A percentile compares a stretch with the other conserved stretches of the same genome.
phyloP scores from a whole-genome alignment of 2,888 invertebrate species.

The Ceramica pisi region DNA sequence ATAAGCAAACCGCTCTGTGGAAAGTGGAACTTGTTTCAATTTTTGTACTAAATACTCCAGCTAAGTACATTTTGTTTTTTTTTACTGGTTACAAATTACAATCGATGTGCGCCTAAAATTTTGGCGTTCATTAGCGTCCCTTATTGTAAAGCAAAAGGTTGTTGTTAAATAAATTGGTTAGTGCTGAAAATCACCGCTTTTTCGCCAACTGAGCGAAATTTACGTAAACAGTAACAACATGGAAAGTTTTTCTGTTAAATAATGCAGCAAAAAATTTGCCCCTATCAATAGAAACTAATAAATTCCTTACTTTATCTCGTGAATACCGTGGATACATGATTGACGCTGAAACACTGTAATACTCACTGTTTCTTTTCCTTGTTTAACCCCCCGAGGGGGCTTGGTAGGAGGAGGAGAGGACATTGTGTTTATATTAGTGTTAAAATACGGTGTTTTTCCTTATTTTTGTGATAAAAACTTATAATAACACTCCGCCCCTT shows the following conservation, averaged over 20 bases:
- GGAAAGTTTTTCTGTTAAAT: background rate
- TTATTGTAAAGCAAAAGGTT: background rate
- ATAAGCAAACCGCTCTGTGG: conserved; percentile 96
- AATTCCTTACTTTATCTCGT: conserved; percentile 59
- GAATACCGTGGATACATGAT: conserved; percentile 51
- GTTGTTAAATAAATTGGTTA: background rate
- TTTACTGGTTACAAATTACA: background rate
- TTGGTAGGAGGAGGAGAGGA: conserved; percentile 94
- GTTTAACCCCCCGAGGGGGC: conserved; percentile 96
- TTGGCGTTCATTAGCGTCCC: background rate
- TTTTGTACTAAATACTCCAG: background rate
- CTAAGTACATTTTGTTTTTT: background rate
- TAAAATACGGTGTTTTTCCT: conserved; percentile 45
- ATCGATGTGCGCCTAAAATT: background rate
- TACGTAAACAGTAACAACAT: background rate
- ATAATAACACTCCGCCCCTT: conserved; percentile 50
- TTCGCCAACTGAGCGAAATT: background rate
- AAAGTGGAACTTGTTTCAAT: background rate
- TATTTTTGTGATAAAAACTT: conserved; percentile 41
- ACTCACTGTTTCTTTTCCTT: conserved; percentile 95
- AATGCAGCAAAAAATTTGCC: background rate
- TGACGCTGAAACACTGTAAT: conserved; percentile 31
- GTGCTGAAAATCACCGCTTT: background rate
- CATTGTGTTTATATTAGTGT: conserved; percentile 79
- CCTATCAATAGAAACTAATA: conserved; percentile 1